Base-by-base conservation (phyloP, 1,140 invertebrate species). In the Lithobius niger region DNA sequence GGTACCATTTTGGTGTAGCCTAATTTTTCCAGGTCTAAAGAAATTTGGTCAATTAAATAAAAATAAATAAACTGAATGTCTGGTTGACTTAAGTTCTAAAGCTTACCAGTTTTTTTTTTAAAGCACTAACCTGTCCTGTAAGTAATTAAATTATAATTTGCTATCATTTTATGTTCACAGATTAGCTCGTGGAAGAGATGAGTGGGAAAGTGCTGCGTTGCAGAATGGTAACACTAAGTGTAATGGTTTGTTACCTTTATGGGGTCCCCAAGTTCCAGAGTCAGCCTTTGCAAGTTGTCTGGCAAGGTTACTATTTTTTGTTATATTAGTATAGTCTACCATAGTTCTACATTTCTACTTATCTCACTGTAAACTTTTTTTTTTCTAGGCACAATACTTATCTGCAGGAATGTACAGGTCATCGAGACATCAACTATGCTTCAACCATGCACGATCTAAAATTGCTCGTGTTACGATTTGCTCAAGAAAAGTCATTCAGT, bases 211-310 rank as follows among this genome's bases (percentile, higher is more conserved):
- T 56, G 94, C 95, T 0, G 90, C 92, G 2, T 73, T 98, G 42
- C 94, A 98, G 71, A 99, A 98, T 73, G 92, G 92, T 0, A 97
- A 96, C 64, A 97, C 94, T 0, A 85, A 88, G 57, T 98, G 95
- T 68, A 99, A 99, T 71, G 93, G 94, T 1, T 71, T 99, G 52
- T 72, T 98, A 50, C 95, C 95, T 1, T 71, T 98, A 3, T 97
- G 93, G 92, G 94, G 94, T 2, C 91, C 92, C 1, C 84, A 92
- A 64, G 93, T 97, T 2, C 83, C 89, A 0, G 94, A 97, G 69
- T 89, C 90, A 0, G 87, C 87, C 13, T 98, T 95, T 70, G 92
- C 91, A 0, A 90, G 83, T 57, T 94, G 89, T 63, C 77, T 98
- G 36, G 93, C 92, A 0, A 79, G 90, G 55, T 91, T 88, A 63